Conservation (phyloP, 2,797 vertebrate genomes). For the Hafferia zeledoni region DNA sequence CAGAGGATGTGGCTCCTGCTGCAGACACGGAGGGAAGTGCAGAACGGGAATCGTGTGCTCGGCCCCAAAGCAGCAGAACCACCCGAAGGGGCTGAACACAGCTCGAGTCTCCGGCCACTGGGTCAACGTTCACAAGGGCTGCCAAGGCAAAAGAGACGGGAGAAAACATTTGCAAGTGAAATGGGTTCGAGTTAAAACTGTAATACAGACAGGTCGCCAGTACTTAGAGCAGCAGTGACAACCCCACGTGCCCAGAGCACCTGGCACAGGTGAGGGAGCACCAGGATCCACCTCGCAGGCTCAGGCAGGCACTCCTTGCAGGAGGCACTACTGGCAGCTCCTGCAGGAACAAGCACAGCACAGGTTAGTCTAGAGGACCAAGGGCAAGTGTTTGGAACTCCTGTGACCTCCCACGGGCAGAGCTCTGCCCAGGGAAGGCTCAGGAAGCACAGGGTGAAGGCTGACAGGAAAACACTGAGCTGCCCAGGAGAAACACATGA, state of each 20-base stretch:
- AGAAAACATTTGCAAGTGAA: not conserved
- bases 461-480: not conserved
- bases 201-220: not conserved
- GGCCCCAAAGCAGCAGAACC: not conserved
- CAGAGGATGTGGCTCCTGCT: not conserved
- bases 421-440: not conserved
- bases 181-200: not conserved
- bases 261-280: not conserved
- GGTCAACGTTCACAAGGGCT: not conserved
- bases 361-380: not conserved
- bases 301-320: not conserved
- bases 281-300: not conserved
- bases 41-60: not conserved
- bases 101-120: not conserved
- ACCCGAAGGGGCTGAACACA: not conserved
- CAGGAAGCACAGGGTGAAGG: not conserved
- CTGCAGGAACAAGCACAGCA: not conserved
- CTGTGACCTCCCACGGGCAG: fast-evolving
- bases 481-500: fast-evolving
- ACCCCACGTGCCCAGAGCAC: not conserved
- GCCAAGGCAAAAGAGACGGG: not conserved
- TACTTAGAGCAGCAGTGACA: not conserved
- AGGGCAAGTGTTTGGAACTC: not conserved
- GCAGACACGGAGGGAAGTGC: not conserved
- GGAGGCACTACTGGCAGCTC: not conserved